Conservation (phyloP, 1,140 invertebrate species). For the Drosophila yakuba region DNA sequence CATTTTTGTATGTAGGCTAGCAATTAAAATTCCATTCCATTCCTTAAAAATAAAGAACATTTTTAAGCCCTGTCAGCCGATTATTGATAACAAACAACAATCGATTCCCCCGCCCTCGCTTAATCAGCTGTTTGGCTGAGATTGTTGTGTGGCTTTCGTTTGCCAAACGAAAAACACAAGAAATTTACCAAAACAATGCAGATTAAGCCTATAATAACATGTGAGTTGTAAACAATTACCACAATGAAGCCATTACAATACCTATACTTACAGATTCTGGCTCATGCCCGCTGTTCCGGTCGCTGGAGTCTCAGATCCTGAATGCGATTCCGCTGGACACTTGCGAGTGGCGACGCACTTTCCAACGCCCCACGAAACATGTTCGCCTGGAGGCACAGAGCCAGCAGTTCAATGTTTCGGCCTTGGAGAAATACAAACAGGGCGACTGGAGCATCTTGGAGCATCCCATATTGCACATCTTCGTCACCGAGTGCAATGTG, state of each 20-base stretch:
- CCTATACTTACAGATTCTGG: slow-evolving; percentile 90
- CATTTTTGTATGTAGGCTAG: too few species aligned
- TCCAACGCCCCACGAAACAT: slow-evolving; percentile 91
- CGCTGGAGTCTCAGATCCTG: slow-evolving; percentile 90
- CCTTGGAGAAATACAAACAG: slow-evolving; percentile 87
- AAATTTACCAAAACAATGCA: slow-evolving; percentile 62
- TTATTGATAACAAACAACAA: slow-evolving; percentile 3
- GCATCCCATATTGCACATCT: slow-evolving; percentile 96
- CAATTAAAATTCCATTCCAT: too few species aligned
- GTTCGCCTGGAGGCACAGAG: slow-evolving; percentile 94
- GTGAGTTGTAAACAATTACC: slow-evolving; percentile 49
- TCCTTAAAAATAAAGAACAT: too few species aligned
- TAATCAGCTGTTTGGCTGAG: slow-evolving; percentile 26
- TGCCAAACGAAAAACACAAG: slow-evolving; percentile 46
- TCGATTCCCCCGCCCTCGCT: slow-evolving; percentile 13
- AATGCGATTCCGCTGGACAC: slow-evolving; percentile 93
- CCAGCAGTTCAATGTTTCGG: slow-evolving; percentile 91
- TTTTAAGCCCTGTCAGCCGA: background rate
- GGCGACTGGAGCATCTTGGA: slow-evolving; percentile 90
- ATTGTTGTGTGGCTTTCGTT: slow-evolving; percentile 21
- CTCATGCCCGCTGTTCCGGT: slow-evolving; percentile 93
- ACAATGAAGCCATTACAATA: too few species aligned
- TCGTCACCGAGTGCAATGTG: slow-evolving; percentile 97
- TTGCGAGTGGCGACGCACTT: slow-evolving; percentile 95
- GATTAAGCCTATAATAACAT: slow-evolving; percentile 80